Evolutionary conservation across 2,797 vertebrate genomes (phyloP).

Genomic region (Tinamus major): DNA sequence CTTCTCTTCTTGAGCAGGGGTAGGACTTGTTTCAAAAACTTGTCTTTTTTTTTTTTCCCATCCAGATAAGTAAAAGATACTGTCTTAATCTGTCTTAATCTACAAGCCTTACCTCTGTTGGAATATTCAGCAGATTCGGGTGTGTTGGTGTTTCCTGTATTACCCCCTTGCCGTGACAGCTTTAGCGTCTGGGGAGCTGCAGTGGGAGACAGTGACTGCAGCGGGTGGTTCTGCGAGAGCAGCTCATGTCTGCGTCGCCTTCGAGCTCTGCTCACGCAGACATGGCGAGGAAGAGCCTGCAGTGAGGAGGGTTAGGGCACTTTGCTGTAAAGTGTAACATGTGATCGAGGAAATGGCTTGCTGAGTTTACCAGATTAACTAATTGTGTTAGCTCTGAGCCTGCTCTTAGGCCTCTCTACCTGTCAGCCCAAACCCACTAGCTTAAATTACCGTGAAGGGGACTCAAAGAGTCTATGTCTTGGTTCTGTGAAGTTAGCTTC

Average conservation of each 20-base stretch:
- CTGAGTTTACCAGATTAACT: background rate
- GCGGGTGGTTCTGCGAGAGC: rapidly evolving
- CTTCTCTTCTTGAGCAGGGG: background rate
- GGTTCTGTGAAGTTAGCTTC: background rate
- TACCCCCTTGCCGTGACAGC: rapidly evolving
- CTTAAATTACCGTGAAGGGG: background rate
- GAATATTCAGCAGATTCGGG: background rate
- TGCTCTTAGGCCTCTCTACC: background rate
- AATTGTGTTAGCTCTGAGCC: background rate
- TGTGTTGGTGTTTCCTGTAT: background rate
- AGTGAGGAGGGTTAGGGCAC: background rate
- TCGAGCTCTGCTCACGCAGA: rapidly evolving
- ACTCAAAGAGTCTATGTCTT: background rate
- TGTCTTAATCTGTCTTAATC: background rate
- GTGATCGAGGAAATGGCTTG: background rate
- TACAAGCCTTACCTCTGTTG: background rate
- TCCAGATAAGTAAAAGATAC: background rate
- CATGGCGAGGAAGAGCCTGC: background rate
- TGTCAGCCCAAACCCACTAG: background rate
- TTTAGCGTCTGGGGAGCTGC: background rate
- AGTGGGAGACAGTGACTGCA: rapidly evolving
- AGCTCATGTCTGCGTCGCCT: background rate
- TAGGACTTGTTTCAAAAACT: background rate
- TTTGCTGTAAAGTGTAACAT: background rate
- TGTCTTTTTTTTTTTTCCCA: background rate